Base-by-base conservation (phyloP, 2,888 invertebrate species). In the Rotaria sp. region DNA sequence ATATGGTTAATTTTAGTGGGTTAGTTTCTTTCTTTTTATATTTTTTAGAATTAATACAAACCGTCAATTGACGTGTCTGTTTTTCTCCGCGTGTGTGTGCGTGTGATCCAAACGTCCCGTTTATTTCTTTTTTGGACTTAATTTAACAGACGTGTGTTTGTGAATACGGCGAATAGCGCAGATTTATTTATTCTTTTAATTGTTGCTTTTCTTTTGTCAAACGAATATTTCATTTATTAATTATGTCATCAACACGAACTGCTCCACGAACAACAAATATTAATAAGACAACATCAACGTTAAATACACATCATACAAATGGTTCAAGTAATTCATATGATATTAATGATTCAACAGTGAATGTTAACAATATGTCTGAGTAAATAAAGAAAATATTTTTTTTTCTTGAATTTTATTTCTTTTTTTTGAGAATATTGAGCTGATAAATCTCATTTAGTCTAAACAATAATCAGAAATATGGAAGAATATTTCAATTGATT, bases 111-210 rank as follows among this genome's bases (percentile, higher is more conserved):
- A 50, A 52, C 30, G 11, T 30, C 30, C 59, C 59, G 30, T 59
- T 26, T 59, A 10, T 30, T 59, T 59, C 30, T 30, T 59, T 59
- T 59, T 59, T 59, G 59, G 59, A 59, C 11, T 59, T 59, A n/a
- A 30, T 30, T 59, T 59, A 59, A 50, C 50, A 50, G 50, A 50
- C 50, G 35, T 67, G 30, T 67, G 67, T 67, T 30, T 67, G 30
- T 67, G 15, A 30, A 15, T 67, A 11, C 30, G 67, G 67, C 30
- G 67, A 67, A 15, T 67, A 67, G 67, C 30, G 15, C 67, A 35
- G 67, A 67, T 67, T 67, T 67, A 30, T 67, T 67, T 50, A 50
- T 67, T 67, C 67, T 67, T 67, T 30, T 67, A 50, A 50, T 50
- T 50, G 3, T 50, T 50, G 50, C 50, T 5, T 50, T 50, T 50